A percentile compares a stretch with the other conserved stretches of the same genome.
Evolutionary conservation across 2,888 invertebrate genomes (phyloP).

Genomic region (Tachina fera): DNA sequence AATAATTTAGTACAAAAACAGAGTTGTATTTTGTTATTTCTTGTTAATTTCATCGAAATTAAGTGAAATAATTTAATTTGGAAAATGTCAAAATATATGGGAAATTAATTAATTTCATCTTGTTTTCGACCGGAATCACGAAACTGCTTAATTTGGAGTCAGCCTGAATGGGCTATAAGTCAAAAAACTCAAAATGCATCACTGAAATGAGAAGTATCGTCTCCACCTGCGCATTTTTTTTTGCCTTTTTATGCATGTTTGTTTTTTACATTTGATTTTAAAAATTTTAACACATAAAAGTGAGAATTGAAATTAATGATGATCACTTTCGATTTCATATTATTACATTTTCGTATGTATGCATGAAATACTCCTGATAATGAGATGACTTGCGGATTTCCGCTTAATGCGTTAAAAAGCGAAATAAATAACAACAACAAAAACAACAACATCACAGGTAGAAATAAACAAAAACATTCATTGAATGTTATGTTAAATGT

Average conservation of each 20-base stretch:
- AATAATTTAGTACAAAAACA: too few relatives aligned
- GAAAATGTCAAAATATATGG: too few relatives aligned
- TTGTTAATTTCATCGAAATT: too few relatives aligned
- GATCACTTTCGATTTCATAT: constrained; percentile 64
- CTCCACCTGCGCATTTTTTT: too few relatives aligned
- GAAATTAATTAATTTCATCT: too few relatives aligned
- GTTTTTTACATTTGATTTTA: constrained; percentile 11
- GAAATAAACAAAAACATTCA: constrained; percentile 22
- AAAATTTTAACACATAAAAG: constrained; percentile 6
- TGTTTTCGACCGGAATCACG: too few relatives aligned
- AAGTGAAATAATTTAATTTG: too few relatives aligned
- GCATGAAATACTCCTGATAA: constrained; percentile 44
- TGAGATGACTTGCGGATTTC: constrained; percentile 65
- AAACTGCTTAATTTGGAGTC: too few relatives aligned
- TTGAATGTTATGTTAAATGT: neutral
- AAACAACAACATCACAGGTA: neutral
- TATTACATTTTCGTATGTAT: constrained; percentile 50
- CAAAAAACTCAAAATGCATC: too few relatives aligned
- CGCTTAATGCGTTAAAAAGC: constrained; percentile 62
- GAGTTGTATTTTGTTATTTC: too few relatives aligned
- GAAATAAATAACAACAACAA: constrained; percentile 38
- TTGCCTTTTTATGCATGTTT: constrained; percentile 33
- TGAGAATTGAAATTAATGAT: constrained; percentile 46
- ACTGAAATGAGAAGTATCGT: too few relatives aligned
- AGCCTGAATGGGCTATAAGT: too few relatives aligned